These are phyloP conservation scores for Thalassaphorura encarpata DNA, from an alignment of 1,140 invertebrate genomes.

Conservation along the genomic window DNA sequence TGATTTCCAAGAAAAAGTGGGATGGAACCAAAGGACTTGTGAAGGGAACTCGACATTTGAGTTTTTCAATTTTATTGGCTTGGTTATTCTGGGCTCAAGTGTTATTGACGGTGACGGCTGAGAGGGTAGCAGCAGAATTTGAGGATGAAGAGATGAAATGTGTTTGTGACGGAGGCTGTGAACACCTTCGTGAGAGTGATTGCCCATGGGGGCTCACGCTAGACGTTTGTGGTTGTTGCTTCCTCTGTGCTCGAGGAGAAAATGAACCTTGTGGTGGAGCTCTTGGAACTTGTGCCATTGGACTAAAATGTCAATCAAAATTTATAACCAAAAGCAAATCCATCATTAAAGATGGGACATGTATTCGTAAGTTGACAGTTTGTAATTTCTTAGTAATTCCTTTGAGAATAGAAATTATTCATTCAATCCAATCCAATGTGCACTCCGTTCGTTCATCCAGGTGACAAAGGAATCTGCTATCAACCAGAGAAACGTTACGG, in stretches of 20 bases:
- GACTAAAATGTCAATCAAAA: constrained; percentile 1
- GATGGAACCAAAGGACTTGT: too few species aligned
- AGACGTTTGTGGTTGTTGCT: constrained; percentile 30
- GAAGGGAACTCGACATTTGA: too few species aligned
- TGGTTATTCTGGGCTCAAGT: too few species aligned
- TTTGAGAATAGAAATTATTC: too few species aligned
- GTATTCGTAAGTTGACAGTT: too few species aligned
- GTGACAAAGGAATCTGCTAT: constrained; percentile 9
- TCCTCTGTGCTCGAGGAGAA: constrained; percentile 29
- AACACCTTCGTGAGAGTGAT: constrained; percentile 17
- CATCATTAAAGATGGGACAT: too few species aligned
- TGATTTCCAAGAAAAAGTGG: too few species aligned
- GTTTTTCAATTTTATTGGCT: too few species aligned
- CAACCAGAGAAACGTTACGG: constrained; percentile 15
- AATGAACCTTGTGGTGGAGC: constrained; percentile 30
- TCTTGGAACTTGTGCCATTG: background rate
- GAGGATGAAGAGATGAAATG: constrained; percentile 10
- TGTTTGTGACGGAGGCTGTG: constrained; percentile 31
- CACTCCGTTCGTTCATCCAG: constrained; percentile 10
- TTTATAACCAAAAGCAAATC: too few species aligned
- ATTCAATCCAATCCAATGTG: too few species aligned
- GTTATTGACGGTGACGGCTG: too few species aligned
- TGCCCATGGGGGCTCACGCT: constrained; percentile 27
- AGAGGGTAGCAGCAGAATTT: background rate
- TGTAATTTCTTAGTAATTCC: too few species aligned